Evolutionary conservation across 2,888 invertebrate species (phyloP).

Genomic region (Drosophila bunnanda): DNA sequence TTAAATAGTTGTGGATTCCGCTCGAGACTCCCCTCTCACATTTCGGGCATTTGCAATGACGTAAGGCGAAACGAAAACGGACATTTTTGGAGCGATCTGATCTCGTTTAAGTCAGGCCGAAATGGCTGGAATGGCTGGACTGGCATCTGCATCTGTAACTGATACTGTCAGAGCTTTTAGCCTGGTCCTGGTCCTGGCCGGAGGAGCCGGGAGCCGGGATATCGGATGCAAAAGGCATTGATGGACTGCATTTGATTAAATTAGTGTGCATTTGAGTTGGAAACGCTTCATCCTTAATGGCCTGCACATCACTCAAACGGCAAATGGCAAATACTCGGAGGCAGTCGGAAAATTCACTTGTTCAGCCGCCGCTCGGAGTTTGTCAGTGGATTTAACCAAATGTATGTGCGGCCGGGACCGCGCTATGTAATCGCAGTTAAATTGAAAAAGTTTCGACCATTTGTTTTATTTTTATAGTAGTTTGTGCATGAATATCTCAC

Average conservation of each 20-base stretch:
- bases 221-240: slow-evolving; percentile 44
- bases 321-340: slow-evolving; percentile 28
- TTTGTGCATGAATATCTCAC: slow-evolving; percentile 27
- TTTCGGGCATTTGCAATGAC: slow-evolving; percentile 38
- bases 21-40: not conserved
- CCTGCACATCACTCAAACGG: slow-evolving; percentile 34
- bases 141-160: slow-evolving; percentile 17
- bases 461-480: slow-evolving; percentile 59
- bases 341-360: slow-evolving; percentile 19
- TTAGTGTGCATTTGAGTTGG: slow-evolving; percentile 48
- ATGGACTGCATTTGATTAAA: slow-evolving; percentile 72
- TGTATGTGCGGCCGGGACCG: slow-evolving; percentile 41
- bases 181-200: slow-evolving; percentile 5
- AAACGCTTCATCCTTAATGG: slow-evolving; percentile 53
- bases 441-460: slow-evolving; percentile 73
- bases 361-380: slow-evolving; percentile 11
- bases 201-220: not conserved
- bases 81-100: slow-evolving; percentile 6
- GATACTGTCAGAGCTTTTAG: slow-evolving; percentile 35
- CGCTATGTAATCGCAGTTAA: slow-evolving; percentile 68
- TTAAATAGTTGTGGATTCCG: slow-evolving; percentile 8
- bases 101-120: not conserved
- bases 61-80: slow-evolving; percentile 22
- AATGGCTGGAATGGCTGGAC: not conserved
- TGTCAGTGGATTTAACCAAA: slow-evolving; percentile 51